Conservation (phyloP, 2,888 invertebrate genomes). For the Napeogenes inachia region DNA sequence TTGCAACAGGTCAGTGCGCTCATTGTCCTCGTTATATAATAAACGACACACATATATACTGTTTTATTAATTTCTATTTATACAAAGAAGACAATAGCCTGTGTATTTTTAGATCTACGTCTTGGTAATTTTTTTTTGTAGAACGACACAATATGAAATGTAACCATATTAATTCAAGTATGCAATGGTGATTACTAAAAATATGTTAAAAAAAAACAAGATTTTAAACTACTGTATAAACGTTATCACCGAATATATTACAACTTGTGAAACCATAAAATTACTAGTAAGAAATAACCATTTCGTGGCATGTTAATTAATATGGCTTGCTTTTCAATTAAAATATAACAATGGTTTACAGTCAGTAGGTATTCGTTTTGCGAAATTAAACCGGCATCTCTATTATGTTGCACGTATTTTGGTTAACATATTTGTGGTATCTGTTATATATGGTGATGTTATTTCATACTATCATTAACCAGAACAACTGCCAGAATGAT, state of each 20-base stretch:
- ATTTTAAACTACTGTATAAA: neutral
- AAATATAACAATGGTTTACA: slow-evolving; percentile 6
- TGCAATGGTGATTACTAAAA: too few relatives aligned
- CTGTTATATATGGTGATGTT: slow-evolving; percentile 4
- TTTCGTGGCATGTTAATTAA: slow-evolving; percentile 7
- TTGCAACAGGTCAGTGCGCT: slow-evolving; percentile 66
- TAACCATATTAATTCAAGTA: too few relatives aligned
- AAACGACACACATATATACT: slow-evolving; percentile 7
- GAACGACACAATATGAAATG: neutral
- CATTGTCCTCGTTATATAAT: slow-evolving; percentile 43
- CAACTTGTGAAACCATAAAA: neutral
- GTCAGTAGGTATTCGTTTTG: slow-evolving; percentile 10
- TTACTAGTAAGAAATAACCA: slow-evolving; percentile 8
- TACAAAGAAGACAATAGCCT: neutral
- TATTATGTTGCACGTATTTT: slow-evolving; percentile 5
- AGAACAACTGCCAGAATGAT: slow-evolving; percentile 10
- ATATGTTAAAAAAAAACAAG: neutral
- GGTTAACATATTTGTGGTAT: slow-evolving; percentile 10
- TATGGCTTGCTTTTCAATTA: slow-evolving; percentile 12
- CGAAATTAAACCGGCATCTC: slow-evolving; percentile 12
- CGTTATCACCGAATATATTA: neutral
- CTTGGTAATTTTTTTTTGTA: neutral
- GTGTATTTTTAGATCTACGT: neutral
- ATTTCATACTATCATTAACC: neutral
- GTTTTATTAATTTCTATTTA: slow-evolving; percentile 20